phyloP scores from a whole-genome alignment of 2,797 vertebrate genomes.

The Anguilla anguilla region DNA sequence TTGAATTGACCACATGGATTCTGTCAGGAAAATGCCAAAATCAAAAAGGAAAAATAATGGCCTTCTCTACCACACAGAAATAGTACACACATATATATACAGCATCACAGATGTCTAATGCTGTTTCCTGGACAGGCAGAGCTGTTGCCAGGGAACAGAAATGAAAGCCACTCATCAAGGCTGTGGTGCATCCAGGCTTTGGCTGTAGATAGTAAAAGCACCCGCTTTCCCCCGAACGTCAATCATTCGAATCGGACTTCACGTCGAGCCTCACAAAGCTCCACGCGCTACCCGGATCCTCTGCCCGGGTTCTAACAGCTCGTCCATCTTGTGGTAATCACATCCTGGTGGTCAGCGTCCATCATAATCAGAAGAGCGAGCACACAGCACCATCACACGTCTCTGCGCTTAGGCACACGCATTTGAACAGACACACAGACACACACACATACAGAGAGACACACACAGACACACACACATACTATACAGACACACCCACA shows the following conservation, averaged over 20 bases:
- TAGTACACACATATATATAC: not conserved
- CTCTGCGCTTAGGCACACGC: conserved; percentile 3
- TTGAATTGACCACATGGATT: not conserved
- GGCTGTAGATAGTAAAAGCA: not conserved
- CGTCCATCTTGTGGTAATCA: not conserved
- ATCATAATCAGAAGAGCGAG: not conserved
- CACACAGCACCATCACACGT: conserved; percentile 13
- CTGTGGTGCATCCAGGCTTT: not conserved
- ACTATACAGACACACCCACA: conserved; percentile 19
- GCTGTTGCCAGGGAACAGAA: not conserved
- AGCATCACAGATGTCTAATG: not conserved
- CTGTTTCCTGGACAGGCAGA: not conserved
- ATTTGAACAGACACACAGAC: not conserved
- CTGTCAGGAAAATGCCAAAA: not conserved
- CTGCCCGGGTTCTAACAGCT: not conserved
- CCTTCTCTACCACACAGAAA: not conserved
- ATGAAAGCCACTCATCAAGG: not conserved
- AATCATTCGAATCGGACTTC: not conserved
- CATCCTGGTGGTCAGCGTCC: not conserved
- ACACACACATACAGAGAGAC: not conserved
- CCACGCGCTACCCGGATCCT: not conserved
- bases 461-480: conserved; percentile 21
- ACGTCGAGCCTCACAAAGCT: not conserved
- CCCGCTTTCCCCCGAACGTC: not conserved
- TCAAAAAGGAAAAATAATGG: not conserved